phyloP scores from a whole-genome alignment of 1,140 invertebrate genomes.

The Hyles euphorbiae region DNA sequence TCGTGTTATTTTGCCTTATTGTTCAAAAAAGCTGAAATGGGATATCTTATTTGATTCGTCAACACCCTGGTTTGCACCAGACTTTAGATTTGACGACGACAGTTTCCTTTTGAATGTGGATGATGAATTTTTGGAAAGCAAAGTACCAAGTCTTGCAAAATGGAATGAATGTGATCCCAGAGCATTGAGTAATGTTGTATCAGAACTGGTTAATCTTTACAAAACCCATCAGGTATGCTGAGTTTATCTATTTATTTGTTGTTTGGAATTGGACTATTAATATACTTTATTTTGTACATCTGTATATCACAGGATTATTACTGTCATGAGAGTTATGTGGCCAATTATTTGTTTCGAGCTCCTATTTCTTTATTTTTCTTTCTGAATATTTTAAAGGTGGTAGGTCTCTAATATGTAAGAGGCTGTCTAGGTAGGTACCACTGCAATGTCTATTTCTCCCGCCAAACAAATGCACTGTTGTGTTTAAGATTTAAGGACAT shows the following conservation, averaged over 20 bases:
- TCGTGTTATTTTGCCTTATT: slow-evolving; percentile 62
- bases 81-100: slow-evolving; percentile 76
- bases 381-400: too few relatives aligned
- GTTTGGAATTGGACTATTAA: background rate
- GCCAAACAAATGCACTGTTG: too few relatives aligned
- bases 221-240: slow-evolving; percentile 74
- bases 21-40: slow-evolving; percentile 68
- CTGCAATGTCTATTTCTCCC: too few relatives aligned
- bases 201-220: slow-evolving; percentile 74
- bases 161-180: slow-evolving; percentile 75
- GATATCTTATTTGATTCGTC: slow-evolving; percentile 63
- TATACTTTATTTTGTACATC: too few relatives aligned
- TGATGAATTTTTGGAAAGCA: slow-evolving; percentile 58
- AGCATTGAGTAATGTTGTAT: slow-evolving; percentile 74
- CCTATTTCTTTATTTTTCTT: too few relatives aligned
- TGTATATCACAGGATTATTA: too few relatives aligned
- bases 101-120: slow-evolving; percentile 74
- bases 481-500: too few relatives aligned
- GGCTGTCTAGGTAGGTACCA: too few relatives aligned
- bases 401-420: too few relatives aligned
- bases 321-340: too few relatives aligned
- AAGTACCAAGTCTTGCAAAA: slow-evolving; percentile 75
- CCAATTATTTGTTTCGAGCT: too few relatives aligned
- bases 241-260: background rate
- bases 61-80: slow-evolving; percentile 65